Percentiles rank a stretch among this genome's conserved stretches.
phyloP scores from a whole-genome alignment of 2,888 invertebrate species.

The Mimumesa dahlbomi region DNA sequence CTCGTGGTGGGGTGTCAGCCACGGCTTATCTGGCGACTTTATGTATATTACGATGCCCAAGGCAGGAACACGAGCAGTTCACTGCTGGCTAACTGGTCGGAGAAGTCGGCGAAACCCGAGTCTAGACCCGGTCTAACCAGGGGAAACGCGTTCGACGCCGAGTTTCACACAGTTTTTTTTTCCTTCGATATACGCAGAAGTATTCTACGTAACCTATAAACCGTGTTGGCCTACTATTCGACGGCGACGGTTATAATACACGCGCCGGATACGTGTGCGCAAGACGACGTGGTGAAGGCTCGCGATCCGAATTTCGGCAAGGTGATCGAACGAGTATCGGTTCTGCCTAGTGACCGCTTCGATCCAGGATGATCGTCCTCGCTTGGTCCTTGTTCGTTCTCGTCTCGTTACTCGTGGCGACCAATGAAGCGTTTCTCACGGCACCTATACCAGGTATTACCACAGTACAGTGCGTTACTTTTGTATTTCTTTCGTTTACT shows the following conservation, averaged over 20 bases:
- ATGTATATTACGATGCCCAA: slow-evolving; percentile 77
- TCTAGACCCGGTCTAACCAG: slow-evolving; percentile 31
- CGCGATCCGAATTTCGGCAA: slow-evolving; percentile 24
- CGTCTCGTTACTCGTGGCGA: slow-evolving; percentile 66
- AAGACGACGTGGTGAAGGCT: slow-evolving; percentile 34
- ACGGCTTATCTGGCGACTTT: slow-evolving; percentile 74
- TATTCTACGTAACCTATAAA: not conserved
- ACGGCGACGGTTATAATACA: slow-evolving; percentile 20
- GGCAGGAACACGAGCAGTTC: slow-evolving; percentile 75
- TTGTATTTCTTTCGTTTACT: too few relatives aligned
- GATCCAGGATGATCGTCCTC: slow-evolving; percentile 70
- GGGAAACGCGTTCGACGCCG: slow-evolving; percentile 54
- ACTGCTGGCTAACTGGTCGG: slow-evolving; percentile 74
- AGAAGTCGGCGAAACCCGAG: slow-evolving; percentile 64
- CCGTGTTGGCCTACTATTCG: slow-evolving; percentile 6
- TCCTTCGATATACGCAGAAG: too few relatives aligned
- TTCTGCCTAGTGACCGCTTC: slow-evolving; percentile 30
- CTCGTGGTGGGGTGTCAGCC: slow-evolving; percentile 67
- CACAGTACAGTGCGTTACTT: too few relatives aligned
- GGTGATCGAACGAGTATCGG: slow-evolving; percentile 37
- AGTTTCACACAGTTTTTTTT: too few relatives aligned
- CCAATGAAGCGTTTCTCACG: slow-evolving; percentile 71
- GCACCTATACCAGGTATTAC: slow-evolving; percentile 72
- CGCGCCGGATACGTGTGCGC: slow-evolving; percentile 30
- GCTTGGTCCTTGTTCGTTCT: slow-evolving; percentile 70